Evolutionary conservation across 1,140 invertebrate genomes (phyloP).

Genomic region (Drosophila saltans): DNA sequence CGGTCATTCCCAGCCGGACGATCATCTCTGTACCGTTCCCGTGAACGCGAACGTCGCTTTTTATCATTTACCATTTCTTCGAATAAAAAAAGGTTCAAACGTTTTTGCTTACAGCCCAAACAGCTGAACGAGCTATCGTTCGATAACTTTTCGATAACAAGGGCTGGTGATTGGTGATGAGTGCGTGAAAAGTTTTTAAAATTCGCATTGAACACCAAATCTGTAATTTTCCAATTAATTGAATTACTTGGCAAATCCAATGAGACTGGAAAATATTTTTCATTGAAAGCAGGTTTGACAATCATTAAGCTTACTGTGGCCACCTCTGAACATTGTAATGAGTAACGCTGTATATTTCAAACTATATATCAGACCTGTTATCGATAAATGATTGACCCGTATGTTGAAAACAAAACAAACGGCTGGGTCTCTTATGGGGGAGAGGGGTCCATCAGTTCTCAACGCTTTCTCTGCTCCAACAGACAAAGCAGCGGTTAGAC

Average conservation of each 20-base stretch:
- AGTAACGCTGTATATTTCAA: too few species aligned
- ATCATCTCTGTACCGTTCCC: slow-evolving; percentile 81
- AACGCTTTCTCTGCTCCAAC: slow-evolving; percentile 50
- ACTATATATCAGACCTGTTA: background rate
- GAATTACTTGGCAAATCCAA: too few species aligned
- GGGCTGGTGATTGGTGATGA: background rate
- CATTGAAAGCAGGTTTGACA: background rate
- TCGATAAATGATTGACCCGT: background rate
- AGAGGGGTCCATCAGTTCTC: slow-evolving; percentile 27
- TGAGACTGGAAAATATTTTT: too few species aligned
- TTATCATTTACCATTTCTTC: slow-evolving; percentile 84
- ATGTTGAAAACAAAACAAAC: slow-evolving; percentile 22
- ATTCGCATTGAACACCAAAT: too few species aligned
- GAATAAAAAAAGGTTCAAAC: slow-evolving; percentile 10
- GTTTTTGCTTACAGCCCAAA: slow-evolving; percentile 22
- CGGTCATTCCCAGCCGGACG: slow-evolving; percentile 44
- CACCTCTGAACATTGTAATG: too few species aligned
- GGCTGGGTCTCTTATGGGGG: slow-evolving; percentile 17
- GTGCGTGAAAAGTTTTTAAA: background rate
- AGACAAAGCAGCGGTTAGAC: slow-evolving; percentile 31
- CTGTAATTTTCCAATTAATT: too few species aligned
- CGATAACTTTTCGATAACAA: background rate
- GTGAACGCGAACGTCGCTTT: slow-evolving; percentile 84
- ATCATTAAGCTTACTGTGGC: too few species aligned
- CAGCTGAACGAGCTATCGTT: slow-evolving; percentile 21